Conservation (phyloP, 2,888 invertebrate species). For the Acanthosepion pharaonis region DNA sequence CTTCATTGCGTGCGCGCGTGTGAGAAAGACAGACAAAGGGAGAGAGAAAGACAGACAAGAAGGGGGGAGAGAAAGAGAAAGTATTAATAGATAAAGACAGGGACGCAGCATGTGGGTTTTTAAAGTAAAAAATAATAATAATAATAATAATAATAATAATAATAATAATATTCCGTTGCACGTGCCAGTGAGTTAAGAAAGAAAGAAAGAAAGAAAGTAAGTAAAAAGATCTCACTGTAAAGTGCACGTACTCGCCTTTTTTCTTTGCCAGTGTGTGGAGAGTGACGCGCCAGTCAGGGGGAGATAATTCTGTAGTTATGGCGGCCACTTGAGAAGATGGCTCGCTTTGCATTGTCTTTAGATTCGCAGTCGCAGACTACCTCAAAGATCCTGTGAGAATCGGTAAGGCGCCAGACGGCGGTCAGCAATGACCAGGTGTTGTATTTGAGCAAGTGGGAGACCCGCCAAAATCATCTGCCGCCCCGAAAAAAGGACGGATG, state of each 20-base stretch:
- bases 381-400: not conserved
- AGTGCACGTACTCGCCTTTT: not conserved
- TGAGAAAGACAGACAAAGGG: not conserved
- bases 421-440: not conserved
- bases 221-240: not conserved
- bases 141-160: no score
- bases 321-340: conserved; percentile 20
- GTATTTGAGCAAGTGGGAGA: not conserved
- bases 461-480: no score
- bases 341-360: not conserved
- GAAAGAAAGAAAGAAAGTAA: not conserved
- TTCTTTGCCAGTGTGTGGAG: not conserved
- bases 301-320: not conserved
- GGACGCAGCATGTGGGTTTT: no score
- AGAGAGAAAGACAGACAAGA: not conserved
- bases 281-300: not conserved
- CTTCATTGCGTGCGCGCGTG: no score
- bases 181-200: not conserved
- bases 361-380: not conserved
- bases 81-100: no score
- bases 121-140: no score
- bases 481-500: not conserved
- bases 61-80: not conserved
- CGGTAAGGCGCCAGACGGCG: not conserved
- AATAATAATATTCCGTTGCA: no score